Evolutionary conservation across 2,113 vertebrate genomes (phyloP).

Genomic region (Cynocephalus volans): DNA sequence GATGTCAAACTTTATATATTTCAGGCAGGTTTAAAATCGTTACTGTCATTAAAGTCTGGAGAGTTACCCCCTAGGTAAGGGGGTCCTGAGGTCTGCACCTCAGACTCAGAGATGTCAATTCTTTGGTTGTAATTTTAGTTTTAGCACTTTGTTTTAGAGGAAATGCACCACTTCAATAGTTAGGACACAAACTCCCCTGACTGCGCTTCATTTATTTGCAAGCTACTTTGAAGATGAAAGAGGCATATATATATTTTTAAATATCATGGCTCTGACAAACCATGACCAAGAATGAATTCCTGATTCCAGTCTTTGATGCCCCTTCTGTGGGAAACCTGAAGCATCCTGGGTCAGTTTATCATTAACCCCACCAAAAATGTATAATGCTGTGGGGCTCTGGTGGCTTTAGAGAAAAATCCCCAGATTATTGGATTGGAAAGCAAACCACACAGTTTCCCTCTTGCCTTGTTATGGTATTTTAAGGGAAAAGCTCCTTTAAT

Average conservation of each 20-base stretch:
- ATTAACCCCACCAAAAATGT: not conserved
- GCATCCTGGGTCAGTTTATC: not conserved
- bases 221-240: constrained; percentile 35
- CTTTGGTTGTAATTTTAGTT: constrained; percentile 47
- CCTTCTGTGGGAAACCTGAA: not conserved
- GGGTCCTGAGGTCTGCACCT: not conserved
- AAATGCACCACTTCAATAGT: not conserved
- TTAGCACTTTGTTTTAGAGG: not conserved
- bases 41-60: constrained; percentile 12
- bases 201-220: not conserved
- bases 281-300: not conserved
- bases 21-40: constrained; percentile 34
- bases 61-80: not conserved
- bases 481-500: not conserved
- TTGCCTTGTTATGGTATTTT: not conserved
- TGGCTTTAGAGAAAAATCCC: not conserved
- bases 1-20: constrained; percentile 72
- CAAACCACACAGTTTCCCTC: not conserved
- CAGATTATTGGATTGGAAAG: not conserved
- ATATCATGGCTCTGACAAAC: not conserved
- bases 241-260: not conserved
- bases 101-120: not conserved
- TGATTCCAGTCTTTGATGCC: not conserved
- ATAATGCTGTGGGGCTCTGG: not conserved
- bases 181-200: constrained; percentile 14